These are phyloP conservation scores for Odontesthes bonariensis DNA, from an alignment of 2,113 vertebrate genomes.

Conservation along the genomic window DNA sequence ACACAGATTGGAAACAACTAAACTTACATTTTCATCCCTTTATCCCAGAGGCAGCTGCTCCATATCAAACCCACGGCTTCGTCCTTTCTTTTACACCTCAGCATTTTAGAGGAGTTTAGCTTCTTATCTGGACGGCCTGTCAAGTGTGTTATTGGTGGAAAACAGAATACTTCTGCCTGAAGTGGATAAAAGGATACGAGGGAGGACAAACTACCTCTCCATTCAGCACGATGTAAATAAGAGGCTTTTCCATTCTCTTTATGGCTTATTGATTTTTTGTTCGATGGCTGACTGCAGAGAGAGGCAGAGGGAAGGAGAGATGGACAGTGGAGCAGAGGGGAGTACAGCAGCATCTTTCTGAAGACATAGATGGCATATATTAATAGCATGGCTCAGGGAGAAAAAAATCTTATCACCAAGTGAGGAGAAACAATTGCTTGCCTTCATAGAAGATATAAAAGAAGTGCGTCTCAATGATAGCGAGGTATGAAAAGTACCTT, in stretches of 20 bases:
- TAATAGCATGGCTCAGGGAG: not conserved
- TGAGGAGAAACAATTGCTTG: not conserved
- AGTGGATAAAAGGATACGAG: constrained; percentile 47
- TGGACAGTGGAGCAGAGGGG: constrained; percentile 21
- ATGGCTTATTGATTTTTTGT: constrained; percentile 76
- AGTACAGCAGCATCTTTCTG: constrained; percentile 35
- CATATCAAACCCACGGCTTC: constrained; percentile 27
- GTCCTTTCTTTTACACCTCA: constrained; percentile 34
- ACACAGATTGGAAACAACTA: constrained; percentile 18
- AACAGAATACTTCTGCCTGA: constrained; percentile 43
- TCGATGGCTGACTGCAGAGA: constrained; percentile 47
- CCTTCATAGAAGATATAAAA: not conserved
- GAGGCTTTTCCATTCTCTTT: constrained; percentile 63
- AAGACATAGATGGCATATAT: constrained; percentile 6
- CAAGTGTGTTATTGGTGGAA: constrained; percentile 51
- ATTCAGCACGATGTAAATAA: constrained; percentile 74
- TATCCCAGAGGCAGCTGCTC: constrained; percentile 22
- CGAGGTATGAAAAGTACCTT: not conserved
- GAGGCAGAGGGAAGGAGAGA: constrained; percentile 13
- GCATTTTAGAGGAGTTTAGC: constrained; percentile 54
- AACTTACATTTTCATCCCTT: constrained; percentile 38
- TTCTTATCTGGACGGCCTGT: constrained; percentile 56
- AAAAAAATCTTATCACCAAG: not conserved
- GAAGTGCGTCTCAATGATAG: not conserved
- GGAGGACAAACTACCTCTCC: constrained; percentile 55